These are phyloP conservation scores for Tinamus guttatus DNA, from an alignment of 2,113 vertebrate species.

Conservation along the genomic window DNA sequence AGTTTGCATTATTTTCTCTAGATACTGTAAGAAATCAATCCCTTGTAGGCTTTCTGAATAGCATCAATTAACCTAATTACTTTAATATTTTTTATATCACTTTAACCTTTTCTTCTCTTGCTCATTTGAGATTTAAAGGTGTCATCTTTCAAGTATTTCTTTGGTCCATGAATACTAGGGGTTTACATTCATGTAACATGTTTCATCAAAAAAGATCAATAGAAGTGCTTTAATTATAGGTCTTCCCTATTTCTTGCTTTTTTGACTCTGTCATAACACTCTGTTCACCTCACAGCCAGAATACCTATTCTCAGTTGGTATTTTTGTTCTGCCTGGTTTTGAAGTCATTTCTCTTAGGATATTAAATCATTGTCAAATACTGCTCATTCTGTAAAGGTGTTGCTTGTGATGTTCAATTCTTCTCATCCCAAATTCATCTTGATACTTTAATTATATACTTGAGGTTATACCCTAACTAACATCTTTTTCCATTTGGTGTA, in stretches of 20 bases:
- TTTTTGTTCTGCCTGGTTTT: not conserved
- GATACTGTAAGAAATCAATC: not conserved
- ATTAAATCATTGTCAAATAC: not conserved
- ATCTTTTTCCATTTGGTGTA: not conserved
- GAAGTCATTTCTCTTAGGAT: not conserved
- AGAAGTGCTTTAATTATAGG: not conserved
- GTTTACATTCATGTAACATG: not conserved
- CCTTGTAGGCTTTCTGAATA: constrained; percentile 11
- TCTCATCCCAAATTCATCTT: not conserved
- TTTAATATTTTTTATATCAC: not conserved
- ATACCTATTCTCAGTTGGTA: not conserved
- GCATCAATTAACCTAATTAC: constrained; percentile 38
- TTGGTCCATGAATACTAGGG: not conserved
- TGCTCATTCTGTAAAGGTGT: not conserved
- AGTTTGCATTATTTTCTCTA: not conserved
- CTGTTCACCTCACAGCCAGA: not conserved
- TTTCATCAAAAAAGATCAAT: not conserved
- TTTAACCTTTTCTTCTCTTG: not conserved
- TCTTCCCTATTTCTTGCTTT: not conserved
- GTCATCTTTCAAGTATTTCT: not conserved
- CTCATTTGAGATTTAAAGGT: not conserved
- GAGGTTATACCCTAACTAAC: not conserved
- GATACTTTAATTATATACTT: not conserved
- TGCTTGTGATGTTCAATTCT: not conserved
- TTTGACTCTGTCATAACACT: not conserved